Conservation (phyloP, 2,888 invertebrate genomes). For the Drosophila fulvimacula region DNA sequence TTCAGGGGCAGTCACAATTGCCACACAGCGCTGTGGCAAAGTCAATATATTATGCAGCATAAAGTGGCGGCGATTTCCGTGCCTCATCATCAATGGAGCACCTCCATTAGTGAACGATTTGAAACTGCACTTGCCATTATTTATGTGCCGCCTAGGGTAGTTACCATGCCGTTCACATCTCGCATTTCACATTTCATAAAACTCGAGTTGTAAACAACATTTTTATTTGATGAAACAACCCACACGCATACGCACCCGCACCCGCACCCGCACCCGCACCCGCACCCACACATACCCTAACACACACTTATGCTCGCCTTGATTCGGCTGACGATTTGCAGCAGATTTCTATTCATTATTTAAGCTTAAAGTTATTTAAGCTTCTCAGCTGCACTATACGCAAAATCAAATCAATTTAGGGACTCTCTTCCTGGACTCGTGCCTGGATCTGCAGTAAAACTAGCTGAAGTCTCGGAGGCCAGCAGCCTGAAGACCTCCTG, state of each 20-base stretch:
- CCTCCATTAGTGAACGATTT: conserved; percentile 49
- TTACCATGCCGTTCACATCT: conserved; percentile 21
- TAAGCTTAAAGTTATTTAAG: background rate
- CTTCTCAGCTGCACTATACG: background rate
- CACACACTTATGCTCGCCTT: background rate
- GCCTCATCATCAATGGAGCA: conserved; percentile 45
- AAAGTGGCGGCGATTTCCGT: conserved; percentile 45
- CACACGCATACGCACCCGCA: background rate
- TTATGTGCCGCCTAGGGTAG: conserved; percentile 30
- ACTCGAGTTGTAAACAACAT: conserved; percentile 38
- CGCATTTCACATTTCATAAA: conserved; percentile 28
- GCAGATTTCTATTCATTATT: background rate
- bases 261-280: background rate
- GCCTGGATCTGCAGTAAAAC: no score
- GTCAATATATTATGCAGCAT: conserved; percentile 58
- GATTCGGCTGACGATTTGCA: background rate
- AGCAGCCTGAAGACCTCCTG: background rate
- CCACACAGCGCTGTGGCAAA: conserved; percentile 19
- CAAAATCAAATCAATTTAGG: background rate
- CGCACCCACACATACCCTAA: no score
- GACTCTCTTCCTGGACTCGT: no score
- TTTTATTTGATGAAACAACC: conserved; percentile 23
- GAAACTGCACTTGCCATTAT: conserved; percentile 46
- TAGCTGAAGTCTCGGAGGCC: background rate
- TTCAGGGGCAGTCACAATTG: background rate